phyloP scores from a whole-genome alignment of 2,888 invertebrate genomes.

The Leucania comma region DNA sequence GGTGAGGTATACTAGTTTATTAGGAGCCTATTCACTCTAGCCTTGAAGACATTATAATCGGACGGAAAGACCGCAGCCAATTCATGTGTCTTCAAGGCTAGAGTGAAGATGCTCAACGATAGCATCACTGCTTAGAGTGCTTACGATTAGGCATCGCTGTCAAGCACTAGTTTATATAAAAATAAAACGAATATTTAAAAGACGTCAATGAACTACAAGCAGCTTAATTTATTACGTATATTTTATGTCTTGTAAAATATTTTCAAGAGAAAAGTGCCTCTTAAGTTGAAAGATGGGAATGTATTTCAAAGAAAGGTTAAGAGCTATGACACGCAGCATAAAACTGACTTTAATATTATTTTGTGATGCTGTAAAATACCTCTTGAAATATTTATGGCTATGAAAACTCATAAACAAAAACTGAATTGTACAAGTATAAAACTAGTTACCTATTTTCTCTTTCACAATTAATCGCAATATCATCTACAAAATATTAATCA shows the following conservation, averaged over 20 bases:
- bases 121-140: too few relatives aligned
- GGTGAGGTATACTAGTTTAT: too few relatives aligned
- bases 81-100: too few relatives aligned
- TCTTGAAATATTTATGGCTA: constrained; percentile 1
- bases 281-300: constrained; percentile 6
- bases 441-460: constrained; percentile 14
- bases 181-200: neutral
- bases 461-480: neutral
- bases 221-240: neutral
- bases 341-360: constrained; percentile 17
- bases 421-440: neutral
- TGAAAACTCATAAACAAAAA: constrained; percentile 10
- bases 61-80: too few relatives aligned
- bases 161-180: too few relatives aligned
- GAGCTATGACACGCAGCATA: constrained; percentile 7
- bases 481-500: neutral
- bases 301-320: constrained; percentile 12
- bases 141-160: too few relatives aligned
- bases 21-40: too few relatives aligned
- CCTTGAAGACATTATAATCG: too few relatives aligned
- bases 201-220: neutral
- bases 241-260: constrained; percentile 17
- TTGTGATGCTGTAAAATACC: constrained; percentile 11
- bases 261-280: constrained; percentile 9
- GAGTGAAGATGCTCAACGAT: too few relatives aligned